Base-by-base conservation (phyloP, 1,140 invertebrate species). In the Zaprionus davidi region DNA sequence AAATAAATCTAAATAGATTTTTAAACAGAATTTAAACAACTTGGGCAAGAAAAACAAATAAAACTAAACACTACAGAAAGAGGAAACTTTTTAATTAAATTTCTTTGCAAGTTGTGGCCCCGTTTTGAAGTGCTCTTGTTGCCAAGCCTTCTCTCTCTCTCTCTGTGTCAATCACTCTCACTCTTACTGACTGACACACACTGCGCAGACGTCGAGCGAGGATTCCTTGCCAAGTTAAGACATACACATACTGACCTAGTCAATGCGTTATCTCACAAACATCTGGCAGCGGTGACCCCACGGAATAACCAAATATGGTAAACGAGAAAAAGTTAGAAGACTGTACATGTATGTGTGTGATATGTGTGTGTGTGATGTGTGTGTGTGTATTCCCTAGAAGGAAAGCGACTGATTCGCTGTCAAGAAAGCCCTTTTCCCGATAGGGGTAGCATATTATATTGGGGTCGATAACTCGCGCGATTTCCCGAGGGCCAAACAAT, bases 221-320 rank as follows among this genome's bases (percentile, higher is more conserved):
- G 51, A 72, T 15, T 76, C 72, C 46, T 71, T 58, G 9, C 34
- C 24, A 20, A 79, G 81, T 79, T 66, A 81, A 79, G 65, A 78
- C 64, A 66, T 76, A 79, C 77, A 90, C 75, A 87, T 67, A 90
- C 85, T 88, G 85, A 88, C 85, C 85, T 88, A 88, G 85, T 88
- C 85, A 88, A 88, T 81, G 75, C 70, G 81, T 28, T 59, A 58
- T 15, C 41, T 46, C 31, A 15, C 28, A 57, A 36, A 62, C 64
- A 55, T 65, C 60, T 59, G 70, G 12, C 55, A 66, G 20, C 41
- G 71, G 31, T 59, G 71, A 74, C 62, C 84, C 56, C 24, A 58
- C 76, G 51, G 44, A 36, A 71, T 87, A 79, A 22, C 85, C 84
- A 88, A 84, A 88, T 88, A 88, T 79, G 84, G 85, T 75, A 81